These are phyloP conservation scores for Drosophila prosaltans DNA, from an alignment of 1,140 invertebrate genomes.

Conservation along the genomic window DNA sequence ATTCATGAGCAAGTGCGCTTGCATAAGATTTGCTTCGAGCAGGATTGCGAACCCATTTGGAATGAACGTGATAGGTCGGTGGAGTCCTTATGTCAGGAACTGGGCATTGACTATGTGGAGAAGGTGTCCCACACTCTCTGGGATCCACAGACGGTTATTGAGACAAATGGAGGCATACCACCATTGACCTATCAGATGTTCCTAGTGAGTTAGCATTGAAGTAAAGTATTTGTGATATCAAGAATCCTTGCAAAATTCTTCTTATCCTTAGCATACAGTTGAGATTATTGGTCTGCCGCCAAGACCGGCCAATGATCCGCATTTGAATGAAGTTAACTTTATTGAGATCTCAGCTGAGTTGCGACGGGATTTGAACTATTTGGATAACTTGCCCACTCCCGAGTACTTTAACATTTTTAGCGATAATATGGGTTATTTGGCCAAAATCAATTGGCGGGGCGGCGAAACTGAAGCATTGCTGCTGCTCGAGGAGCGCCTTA, in stretches of 20 bases:
- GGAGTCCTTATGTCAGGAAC: slow-evolving; percentile 85
- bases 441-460: slow-evolving; percentile 85
- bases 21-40: slow-evolving; percentile 86
- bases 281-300: slow-evolving; percentile 86
- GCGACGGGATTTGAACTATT: slow-evolving; percentile 83
- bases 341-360: slow-evolving; percentile 83
- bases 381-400: slow-evolving; percentile 84
- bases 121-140: slow-evolving; percentile 89
- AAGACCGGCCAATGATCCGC: slow-evolving; percentile 84
- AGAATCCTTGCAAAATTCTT: background rate
- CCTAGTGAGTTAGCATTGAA: slow-evolving; percentile 83
- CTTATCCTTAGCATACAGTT: slow-evolving; percentile 84
- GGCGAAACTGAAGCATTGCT: slow-evolving; percentile 88
- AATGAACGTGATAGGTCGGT: slow-evolving; percentile 86
- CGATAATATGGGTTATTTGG: slow-evolving; percentile 81
- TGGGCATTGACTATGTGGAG: slow-evolving; percentile 85
- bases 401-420: slow-evolving; percentile 86
- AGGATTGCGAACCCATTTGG: slow-evolving; percentile 90
- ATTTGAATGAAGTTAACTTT: slow-evolving; percentile 84
- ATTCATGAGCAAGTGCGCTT: slow-evolving; percentile 85
- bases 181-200: slow-evolving; percentile 91
- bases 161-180: slow-evolving; percentile 88
- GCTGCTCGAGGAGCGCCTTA: slow-evolving; percentile 84
- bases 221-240: background rate
- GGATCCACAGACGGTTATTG: slow-evolving; percentile 87